phyloP scores from a whole-genome alignment of 2,113 vertebrate genomes.

The Genyomyrus donnyi region DNA sequence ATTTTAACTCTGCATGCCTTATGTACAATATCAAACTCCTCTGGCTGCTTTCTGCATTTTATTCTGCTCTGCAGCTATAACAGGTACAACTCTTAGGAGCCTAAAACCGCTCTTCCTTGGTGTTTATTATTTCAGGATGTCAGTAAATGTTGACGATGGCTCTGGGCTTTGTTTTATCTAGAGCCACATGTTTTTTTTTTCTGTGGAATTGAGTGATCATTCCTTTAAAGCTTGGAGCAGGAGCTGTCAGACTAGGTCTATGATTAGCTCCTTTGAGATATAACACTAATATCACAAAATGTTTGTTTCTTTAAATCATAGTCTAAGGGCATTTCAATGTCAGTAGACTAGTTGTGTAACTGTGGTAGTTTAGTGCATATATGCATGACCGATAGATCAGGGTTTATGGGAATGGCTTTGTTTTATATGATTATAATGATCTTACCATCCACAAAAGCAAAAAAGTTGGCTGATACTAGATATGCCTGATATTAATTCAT shows the following conservation, averaged over 20 bases:
- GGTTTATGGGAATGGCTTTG: neutral
- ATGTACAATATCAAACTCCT: neutral
- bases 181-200: neutral
- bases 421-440: neutral
- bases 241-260: neutral
- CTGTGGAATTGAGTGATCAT: neutral
- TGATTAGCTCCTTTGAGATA: neutral
- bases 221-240: neutral
- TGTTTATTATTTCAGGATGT: neutral
- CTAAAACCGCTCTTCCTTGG: neutral
- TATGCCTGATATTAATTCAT: neutral
- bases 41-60: neutral
- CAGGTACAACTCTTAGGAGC: neutral
- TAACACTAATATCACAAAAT: neutral
- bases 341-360: neutral
- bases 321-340: neutral
- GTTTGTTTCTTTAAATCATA: neutral
- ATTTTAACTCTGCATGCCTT: neutral
- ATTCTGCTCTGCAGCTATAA: neutral
- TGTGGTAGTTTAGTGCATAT: neutral
- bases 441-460: neutral
- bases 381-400: neutral
- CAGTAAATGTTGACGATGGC: neutral
- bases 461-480: neutral
- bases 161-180: neutral